Evolutionary conservation across 2,888 invertebrate species (phyloP).

Genomic region (Synanthedon vespiformis): DNA sequence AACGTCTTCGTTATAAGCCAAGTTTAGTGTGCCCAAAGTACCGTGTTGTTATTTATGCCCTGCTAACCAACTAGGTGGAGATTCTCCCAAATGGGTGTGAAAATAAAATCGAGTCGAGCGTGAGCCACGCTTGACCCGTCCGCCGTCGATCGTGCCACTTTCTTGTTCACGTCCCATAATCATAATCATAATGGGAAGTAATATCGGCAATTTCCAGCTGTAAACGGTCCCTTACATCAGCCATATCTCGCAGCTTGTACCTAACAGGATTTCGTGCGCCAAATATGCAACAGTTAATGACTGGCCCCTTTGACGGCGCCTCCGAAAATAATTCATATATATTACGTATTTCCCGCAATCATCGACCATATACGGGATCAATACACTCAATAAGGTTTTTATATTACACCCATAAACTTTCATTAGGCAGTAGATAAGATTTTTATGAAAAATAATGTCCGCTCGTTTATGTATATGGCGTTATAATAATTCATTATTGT

Average conservation of each 20-base stretch:
- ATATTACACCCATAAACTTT: constrained; percentile 18
- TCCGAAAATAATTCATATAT: constrained; percentile 22
- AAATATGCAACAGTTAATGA: constrained; percentile 36
- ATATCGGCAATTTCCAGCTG: constrained; percentile 49
- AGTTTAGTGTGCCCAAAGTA: too few relatives aligned
- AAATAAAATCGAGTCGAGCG: constrained; percentile 29
- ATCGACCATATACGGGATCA: constrained; percentile 13
- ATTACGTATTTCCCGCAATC: constrained; percentile 19
- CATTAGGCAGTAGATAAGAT: constrained; percentile 15
- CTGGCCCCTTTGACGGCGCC: constrained; percentile 23
- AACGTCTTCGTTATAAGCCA: not conserved
- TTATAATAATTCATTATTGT: not conserved
- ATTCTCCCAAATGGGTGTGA: constrained; percentile 30
- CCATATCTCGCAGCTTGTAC: constrained; percentile 36
- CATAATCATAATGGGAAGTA: constrained; percentile 51
- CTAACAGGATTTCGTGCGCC: constrained; percentile 17
- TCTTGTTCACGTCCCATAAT: constrained; percentile 47
- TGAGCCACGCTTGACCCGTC: constrained; percentile 36
- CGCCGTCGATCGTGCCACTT: constrained; percentile 38
- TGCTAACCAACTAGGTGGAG: not conserved
- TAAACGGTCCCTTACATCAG: constrained; percentile 40
- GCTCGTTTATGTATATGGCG: not conserved
- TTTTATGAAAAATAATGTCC: constrained; percentile 10
- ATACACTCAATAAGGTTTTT: constrained; percentile 15
- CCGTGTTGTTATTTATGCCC: too few relatives aligned